Conservation (phyloP, 2,113 vertebrate genomes). For the Syngnathoides biaculeatus region DNA sequence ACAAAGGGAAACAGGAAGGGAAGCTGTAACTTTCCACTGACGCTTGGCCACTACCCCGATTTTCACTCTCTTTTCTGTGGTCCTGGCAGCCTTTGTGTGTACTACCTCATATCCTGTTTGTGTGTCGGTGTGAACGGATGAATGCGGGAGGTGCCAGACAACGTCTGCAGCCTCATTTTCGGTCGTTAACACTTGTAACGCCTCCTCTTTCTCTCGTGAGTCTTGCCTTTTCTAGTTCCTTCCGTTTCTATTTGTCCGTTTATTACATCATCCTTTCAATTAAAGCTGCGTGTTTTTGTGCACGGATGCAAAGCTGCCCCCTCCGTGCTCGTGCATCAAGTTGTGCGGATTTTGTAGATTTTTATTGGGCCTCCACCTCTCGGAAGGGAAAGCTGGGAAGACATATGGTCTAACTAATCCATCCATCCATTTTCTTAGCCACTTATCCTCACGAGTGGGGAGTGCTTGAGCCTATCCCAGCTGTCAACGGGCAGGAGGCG, state of each 20-base stretch:
- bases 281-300: background rate
- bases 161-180: constrained; percentile 39
- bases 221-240: background rate
- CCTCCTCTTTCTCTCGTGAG: constrained; percentile 31
- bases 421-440: too few species aligned
- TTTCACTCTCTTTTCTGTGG: constrained; percentile 27
- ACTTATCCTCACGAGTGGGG: too few species aligned
- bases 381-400: constrained; percentile 19
- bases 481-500: too few species aligned
- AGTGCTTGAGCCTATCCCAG: too few species aligned
- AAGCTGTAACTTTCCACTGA: constrained; percentile 30
- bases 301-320: background rate
- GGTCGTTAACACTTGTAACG: background rate
- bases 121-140: constrained; percentile 32
- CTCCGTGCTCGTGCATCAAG: background rate
- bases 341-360: background rate
- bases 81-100: constrained; percentile 16
- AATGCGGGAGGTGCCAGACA: constrained; percentile 40
- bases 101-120: constrained; percentile 27
- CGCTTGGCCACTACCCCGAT: constrained; percentile 16
- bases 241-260: background rate
- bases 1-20: constrained; percentile 44
- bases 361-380: background rate
- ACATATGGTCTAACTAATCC: constrained; percentile 41
- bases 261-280: too few species aligned